Evolutionary conservation across 2,888 invertebrate genomes (phyloP), one percentile per base, ranked within the genome.

Genomic region (Drosophila fungiperda): DNA sequence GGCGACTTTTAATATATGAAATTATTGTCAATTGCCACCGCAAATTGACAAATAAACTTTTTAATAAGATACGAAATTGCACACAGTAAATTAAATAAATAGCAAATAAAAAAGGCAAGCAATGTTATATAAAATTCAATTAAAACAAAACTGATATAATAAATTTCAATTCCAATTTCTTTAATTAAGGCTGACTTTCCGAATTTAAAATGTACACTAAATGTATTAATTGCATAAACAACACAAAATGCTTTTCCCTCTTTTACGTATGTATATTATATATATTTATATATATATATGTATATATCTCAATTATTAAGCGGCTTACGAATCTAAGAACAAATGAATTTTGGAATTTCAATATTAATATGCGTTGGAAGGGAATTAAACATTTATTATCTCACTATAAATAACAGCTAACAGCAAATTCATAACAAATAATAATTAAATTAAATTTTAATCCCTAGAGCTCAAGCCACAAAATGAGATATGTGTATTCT

Each of bases 1-100:
- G 79, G 81, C 76, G 40, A 45, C 36, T 54, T 68, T 59, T 8
- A 66, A 81, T 66, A 76, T 54, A 62, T 76, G 9, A 49, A 55
- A 35, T 62, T 38, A 49, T 12, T 9, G 52, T 8, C 48, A 65
- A 57, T 49, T 20, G 50, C 1, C 7, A 9, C 6, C 20, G 29
- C 49, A 60, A 69, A 73, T 73, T 57, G 64, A 73, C 76, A 54
- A 59, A 33, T 68, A 40, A 57, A 59, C 15, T 52, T 49, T 26
- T 20, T 29, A 32, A 58, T 15, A 35, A 38, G 23, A 40, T 63
- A 68, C 68, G 40, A 20, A 76, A 77, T 69, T 59, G n/a, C 49
- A 40, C 45, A 54, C 32, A 29, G 49, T 32, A 15, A 50, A 52
- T 23, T 33, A 40, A 49, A 23, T 15, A 42, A 49, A 52, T 42